These are phyloP conservation scores for Acrossocheilus wenchowensis DNA, from an alignment of 2,797 vertebrate genomes.

Conservation along the genomic window DNA sequence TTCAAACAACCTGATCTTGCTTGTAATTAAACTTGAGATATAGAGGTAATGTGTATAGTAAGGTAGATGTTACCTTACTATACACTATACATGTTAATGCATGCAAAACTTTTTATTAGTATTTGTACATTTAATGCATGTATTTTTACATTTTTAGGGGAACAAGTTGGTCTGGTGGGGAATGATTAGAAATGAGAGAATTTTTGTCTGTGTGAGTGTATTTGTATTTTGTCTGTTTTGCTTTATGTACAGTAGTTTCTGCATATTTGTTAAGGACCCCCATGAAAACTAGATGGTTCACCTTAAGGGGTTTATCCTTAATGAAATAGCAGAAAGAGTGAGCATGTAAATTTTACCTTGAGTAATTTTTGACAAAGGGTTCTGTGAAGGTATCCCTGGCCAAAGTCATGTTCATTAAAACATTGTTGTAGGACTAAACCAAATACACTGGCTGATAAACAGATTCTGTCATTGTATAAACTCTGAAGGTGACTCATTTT, in stretches of 20 bases:
- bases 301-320: neutral
- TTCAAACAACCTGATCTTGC: neutral
- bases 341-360: neutral
- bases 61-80: too few relatives aligned
- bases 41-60: neutral
- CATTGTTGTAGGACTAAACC: neutral
- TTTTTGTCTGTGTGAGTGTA: constrained; percentile 6
- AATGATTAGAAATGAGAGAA: neutral
- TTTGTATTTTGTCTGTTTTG: neutral
- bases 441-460: neutral
- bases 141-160: neutral
- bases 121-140: neutral
- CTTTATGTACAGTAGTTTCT: neutral
- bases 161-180: neutral
- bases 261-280: too few relatives aligned
- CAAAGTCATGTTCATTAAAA: neutral
- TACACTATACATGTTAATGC: too few relatives aligned
- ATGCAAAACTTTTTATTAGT: neutral
- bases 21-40: neutral
- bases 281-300: too few relatives aligned
- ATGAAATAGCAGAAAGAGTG: neutral
- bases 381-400: neutral
- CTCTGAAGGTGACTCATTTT: constrained; percentile 4
- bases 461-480: neutral
- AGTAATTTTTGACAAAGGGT: neutral